Percentiles rank a stretch among this genome's conserved stretches.
Evolutionary conservation across 2,888 invertebrate species (phyloP).

Genomic region (Orchesella flavescens): DNA sequence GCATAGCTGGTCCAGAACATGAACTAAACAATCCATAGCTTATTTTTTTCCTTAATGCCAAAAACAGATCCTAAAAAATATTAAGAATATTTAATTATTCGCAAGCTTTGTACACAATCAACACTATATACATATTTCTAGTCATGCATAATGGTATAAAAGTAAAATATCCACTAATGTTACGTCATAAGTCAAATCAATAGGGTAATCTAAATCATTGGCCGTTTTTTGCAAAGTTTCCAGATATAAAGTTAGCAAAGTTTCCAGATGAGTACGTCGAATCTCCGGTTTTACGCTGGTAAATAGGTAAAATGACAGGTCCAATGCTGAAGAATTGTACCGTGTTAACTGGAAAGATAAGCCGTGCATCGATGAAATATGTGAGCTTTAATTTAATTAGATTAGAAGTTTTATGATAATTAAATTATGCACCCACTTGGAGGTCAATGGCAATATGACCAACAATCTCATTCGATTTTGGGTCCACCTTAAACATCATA

Average conservation of each 20-base stretch:
- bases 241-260: constrained; percentile 11
- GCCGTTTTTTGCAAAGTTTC: background rate
- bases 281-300: constrained; percentile 1
- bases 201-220: constrained; percentile 6
- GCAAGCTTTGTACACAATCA: too few relatives aligned
- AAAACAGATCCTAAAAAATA: background rate
- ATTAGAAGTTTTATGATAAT: too few relatives aligned
- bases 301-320: constrained; percentile 23
- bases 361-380: too few relatives aligned
- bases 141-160: background rate
- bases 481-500: constrained; percentile 39
- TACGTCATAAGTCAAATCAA: constrained; percentile 31
- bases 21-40: background rate
- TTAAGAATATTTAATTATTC: background rate
- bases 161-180: too few relatives aligned
- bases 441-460: constrained; percentile 26
- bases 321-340: constrained; percentile 17
- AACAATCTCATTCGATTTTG: background rate
- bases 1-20: background rate
- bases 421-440: too few relatives aligned
- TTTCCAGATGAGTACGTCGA: constrained; percentile 17
- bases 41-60: background rate
- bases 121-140: too few relatives aligned
- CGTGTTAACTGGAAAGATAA: too few relatives aligned
- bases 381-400: too few relatives aligned